These are phyloP conservation scores for Pterobdella sp. DNA, from an alignment of 2,888 invertebrate species.

Conservation along the genomic window DNA sequence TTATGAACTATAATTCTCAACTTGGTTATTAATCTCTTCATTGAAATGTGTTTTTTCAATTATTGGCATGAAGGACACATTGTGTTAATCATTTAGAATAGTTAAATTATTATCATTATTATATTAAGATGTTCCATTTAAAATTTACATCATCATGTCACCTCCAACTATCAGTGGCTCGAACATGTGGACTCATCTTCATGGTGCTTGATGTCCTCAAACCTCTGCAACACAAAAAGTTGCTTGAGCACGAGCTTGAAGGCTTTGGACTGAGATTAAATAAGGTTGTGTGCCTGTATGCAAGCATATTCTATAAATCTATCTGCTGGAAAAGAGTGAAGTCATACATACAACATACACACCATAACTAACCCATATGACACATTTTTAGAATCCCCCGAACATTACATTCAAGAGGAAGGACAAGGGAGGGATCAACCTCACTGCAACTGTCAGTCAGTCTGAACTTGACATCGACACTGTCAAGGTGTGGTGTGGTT, in stretches of 20 bases:
- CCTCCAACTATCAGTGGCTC: slow-evolving; percentile 62
- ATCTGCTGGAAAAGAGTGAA: too few species aligned
- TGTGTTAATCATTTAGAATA: not conserved
- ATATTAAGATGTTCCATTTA: not conserved
- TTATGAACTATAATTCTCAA: too few species aligned
- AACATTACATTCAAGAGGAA: slow-evolving; percentile 91
- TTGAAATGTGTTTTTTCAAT: too few species aligned
- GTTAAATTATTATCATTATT: not conserved
- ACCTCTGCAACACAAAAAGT: slow-evolving; percentile 86
- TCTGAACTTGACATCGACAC: slow-evolving; percentile 86
- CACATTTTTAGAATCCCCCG: slow-evolving; percentile 86
- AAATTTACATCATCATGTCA: not conserved
- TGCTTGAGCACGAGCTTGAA: slow-evolving; percentile 95
- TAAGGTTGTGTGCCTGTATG: slow-evolving; percentile 54
- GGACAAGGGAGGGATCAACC: slow-evolving; percentile 96
- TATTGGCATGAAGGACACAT: too few species aligned
- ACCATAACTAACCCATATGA: too few species aligned
- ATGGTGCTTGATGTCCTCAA: slow-evolving; percentile 95
- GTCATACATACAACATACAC: too few species aligned
- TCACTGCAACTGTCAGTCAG: slow-evolving; percentile 61
- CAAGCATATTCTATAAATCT: not conserved
- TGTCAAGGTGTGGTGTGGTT: slow-evolving; percentile 65
- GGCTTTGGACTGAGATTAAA: slow-evolving; percentile 91
- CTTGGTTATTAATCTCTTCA: too few species aligned
- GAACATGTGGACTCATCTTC: slow-evolving; percentile 94